Conservation (phyloP, 1,140 invertebrate species). For the Phortica variegata region DNA sequence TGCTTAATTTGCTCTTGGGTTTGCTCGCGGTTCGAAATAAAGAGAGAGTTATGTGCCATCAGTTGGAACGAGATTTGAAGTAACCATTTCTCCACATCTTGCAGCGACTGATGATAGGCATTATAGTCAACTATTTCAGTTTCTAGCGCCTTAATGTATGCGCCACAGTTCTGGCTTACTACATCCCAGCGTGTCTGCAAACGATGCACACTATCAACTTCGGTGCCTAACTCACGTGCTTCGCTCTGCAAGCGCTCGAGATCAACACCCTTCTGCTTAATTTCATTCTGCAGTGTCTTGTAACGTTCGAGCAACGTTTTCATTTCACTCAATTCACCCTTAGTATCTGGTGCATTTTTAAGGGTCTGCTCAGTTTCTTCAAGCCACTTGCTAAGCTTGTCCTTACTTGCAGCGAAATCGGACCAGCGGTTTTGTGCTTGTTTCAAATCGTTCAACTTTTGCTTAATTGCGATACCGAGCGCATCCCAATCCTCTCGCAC, state of each 20-base stretch:
- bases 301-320: conserved; percentile 85
- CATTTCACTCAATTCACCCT: conserved; percentile 86
- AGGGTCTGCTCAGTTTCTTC: conserved; percentile 66
- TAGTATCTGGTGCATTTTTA: conserved; percentile 66
- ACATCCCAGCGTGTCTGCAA: conserved; percentile 69
- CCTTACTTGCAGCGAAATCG: conserved; percentile 73
- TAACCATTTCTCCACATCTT: conserved; percentile 95
- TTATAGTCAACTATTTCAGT: conserved; percentile 82
- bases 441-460: conserved; percentile 75
- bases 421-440: conserved; percentile 76
- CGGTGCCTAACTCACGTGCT: conserved; percentile 68
- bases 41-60: conserved; percentile 93
- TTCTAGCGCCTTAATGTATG: conserved; percentile 67
- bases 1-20: conserved; percentile 87
- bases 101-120: conserved; percentile 82
- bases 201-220: conserved; percentile 65
- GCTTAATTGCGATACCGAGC: conserved; percentile 77
- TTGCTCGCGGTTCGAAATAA: conserved; percentile 87
- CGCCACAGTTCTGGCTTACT: conserved; percentile 63
- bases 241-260: conserved; percentile 71
- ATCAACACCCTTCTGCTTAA: conserved; percentile 71
- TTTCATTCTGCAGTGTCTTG: conserved; percentile 74
- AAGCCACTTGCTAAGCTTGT: conserved; percentile 72
- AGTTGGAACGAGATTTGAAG: conserved; percentile 92
- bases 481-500: conserved; percentile 81